phyloP scores from a whole-genome alignment of 2,888 invertebrate genomes.

The Pammene fasciana region DNA sequence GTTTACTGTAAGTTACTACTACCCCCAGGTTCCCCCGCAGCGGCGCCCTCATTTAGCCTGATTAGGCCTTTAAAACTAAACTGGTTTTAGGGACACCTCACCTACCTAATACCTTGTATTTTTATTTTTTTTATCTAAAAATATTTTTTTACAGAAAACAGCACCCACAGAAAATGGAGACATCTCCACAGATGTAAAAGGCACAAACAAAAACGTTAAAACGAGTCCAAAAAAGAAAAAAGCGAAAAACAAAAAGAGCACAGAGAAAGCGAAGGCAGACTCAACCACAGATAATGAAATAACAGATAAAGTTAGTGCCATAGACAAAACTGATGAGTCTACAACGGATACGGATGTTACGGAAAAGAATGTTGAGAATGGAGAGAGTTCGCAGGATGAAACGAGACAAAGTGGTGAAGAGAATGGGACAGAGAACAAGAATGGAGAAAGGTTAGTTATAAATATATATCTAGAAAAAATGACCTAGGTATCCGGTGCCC shows the following conservation, averaged over 20 bases:
- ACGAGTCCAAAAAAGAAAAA: background rate
- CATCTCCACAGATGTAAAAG: background rate
- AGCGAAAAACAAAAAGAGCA: constrained; percentile 8
- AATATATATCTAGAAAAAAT: no score
- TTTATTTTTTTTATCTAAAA: no score
- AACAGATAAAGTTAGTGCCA: constrained; percentile 10
- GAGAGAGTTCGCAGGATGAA: constrained; percentile 15
- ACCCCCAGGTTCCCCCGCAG: background rate
- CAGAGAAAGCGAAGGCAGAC: background rate
- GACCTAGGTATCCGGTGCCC: no score
- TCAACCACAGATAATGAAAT: background rate
- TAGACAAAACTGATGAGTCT: constrained; percentile 21
- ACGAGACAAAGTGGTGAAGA: constrained; percentile 12
- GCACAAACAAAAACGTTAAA: background rate
- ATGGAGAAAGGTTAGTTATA: constrained; percentile 36
- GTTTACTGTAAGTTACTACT: constrained; percentile 44
- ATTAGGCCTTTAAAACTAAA: no score
- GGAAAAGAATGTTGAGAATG: constrained; percentile 6
- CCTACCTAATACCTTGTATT: no score
- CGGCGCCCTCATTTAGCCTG: no score
- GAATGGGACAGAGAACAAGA: constrained; percentile 39
- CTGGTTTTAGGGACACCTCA: no score
- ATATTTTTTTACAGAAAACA: constrained; percentile 6
- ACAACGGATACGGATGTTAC: constrained; percentile 12
- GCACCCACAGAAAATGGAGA: constrained; percentile 5